phyloP scores from a whole-genome alignment of 2,113 vertebrate genomes.

The Lophochroa leadbeateri region DNA sequence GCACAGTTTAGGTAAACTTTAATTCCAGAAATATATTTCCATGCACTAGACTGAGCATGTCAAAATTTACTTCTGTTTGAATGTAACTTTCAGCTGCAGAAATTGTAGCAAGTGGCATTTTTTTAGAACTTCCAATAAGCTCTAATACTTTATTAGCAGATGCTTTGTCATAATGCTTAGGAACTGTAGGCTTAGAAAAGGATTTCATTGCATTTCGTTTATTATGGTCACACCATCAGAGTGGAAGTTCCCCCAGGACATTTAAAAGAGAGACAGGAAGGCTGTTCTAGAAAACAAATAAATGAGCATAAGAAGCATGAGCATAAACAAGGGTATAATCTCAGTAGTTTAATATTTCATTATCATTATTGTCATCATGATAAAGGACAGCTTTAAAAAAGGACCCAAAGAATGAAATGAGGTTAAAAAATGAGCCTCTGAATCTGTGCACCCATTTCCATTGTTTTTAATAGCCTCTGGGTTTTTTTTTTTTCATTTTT shows the following conservation, averaged over 20 bases:
- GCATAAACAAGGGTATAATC: neutral
- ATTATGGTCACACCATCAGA: neutral
- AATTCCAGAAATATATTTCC: neutral
- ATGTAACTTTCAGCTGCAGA: neutral
- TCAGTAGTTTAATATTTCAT: neutral
- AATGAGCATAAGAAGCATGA: neutral
- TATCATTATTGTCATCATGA: neutral
- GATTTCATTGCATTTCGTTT: neutral
- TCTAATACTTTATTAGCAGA: neutral
- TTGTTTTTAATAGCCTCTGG: neutral
- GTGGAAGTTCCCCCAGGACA: neutral
- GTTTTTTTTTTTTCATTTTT: neutral
- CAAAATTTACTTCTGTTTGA: neutral
- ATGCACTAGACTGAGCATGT: neutral
- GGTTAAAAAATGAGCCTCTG: neutral
- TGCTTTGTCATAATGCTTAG: neutral
- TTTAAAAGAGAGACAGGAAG: neutral
- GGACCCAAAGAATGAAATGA: neutral
- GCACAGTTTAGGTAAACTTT: neutral
- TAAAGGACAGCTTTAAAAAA: neutral
- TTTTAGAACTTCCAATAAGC: neutral
- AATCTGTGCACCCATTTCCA: neutral
- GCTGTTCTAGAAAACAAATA: neutral
- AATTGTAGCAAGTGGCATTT: neutral
- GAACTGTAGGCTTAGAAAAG: neutral